A percentile compares a stretch with the other conserved stretches of the same genome.
These are phyloP conservation scores for Dynastes tityus DNA, from an alignment of 2,888 invertebrate genomes.

Conservation along the genomic window DNA sequence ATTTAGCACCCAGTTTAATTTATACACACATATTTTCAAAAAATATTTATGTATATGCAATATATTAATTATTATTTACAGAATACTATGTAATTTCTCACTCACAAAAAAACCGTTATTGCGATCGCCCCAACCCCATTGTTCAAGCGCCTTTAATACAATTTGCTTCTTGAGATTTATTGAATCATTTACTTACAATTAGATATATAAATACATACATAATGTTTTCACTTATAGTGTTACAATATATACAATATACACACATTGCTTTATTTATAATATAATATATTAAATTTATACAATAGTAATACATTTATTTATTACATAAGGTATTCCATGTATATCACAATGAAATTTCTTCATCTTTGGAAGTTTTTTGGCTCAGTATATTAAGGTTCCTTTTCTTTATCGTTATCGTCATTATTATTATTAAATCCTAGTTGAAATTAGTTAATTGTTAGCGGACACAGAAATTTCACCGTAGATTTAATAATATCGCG, in stretches of 20 bases:
- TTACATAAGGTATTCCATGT: slow-evolving; percentile 51
- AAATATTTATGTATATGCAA: slow-evolving; percentile 36
- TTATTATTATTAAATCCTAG: slow-evolving; percentile 18
- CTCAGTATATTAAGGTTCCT: slow-evolving; percentile 39
- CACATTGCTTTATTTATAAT: slow-evolving; percentile 42
- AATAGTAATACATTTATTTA: slow-evolving; percentile 52
- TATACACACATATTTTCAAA: slow-evolving; percentile 37
- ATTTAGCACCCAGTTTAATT: slow-evolving; percentile 32
- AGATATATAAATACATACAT: background rate
- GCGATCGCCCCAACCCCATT: background rate
- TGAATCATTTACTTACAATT: no score
- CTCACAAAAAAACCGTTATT: slow-evolving; percentile 20
- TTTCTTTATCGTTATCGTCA: background rate
- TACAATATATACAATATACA: slow-evolving; percentile 45
- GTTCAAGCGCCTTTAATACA: background rate
- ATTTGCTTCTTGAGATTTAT: background rate
- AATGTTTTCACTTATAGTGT: slow-evolving; percentile 28
- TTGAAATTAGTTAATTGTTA: slow-evolving; percentile 34
- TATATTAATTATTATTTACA: slow-evolving; percentile 16
- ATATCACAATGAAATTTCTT: slow-evolving; percentile 56
- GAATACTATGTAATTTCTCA: slow-evolving; percentile 6
- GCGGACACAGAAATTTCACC: slow-evolving; percentile 43
- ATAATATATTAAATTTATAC: slow-evolving; percentile 46
- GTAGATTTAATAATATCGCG: slow-evolving; percentile 35
- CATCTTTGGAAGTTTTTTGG: slow-evolving; percentile 56